A percentile compares a stretch with the other conserved stretches of the same genome.
These are phyloP conservation scores for Paraplagusia blochii DNA, from an alignment of 2,113 vertebrate species.

Conservation along the genomic window DNA sequence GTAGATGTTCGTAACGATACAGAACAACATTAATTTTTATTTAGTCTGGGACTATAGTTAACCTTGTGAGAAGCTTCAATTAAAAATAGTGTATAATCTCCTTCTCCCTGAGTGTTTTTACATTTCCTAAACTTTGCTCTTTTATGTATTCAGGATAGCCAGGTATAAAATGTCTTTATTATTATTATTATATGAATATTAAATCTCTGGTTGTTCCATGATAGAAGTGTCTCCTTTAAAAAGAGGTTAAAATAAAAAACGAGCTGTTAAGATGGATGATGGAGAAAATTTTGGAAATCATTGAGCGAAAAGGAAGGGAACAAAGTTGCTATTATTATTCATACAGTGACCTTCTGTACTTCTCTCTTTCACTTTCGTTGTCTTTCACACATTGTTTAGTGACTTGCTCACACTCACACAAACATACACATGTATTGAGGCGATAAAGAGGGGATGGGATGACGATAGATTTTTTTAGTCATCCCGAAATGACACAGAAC, in stretches of 20 bases:
- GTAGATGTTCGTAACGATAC: too few species aligned
- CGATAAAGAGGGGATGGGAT: conserved; percentile 50
- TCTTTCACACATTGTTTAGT: conserved; percentile 9
- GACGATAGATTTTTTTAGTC: conserved; percentile 41
- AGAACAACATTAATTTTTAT: too few species aligned
- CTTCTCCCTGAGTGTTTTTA: too few species aligned
- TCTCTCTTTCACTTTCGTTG: conserved; percentile 14
- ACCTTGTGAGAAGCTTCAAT: too few species aligned
- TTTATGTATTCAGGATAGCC: too few species aligned
- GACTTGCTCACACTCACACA: conserved; percentile 28
- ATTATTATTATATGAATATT: too few species aligned
- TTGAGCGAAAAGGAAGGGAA: conserved; percentile 8
- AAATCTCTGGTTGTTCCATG: too few species aligned
- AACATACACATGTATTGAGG: conserved; percentile 31
- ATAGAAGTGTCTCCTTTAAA: too few species aligned
- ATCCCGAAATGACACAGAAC: conserved; percentile 52
- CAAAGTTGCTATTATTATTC: conserved; percentile 10
- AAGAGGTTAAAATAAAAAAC: conserved; percentile 20
- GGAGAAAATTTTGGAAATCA: conserved; percentile 14
- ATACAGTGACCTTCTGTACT: conserved; percentile 21
- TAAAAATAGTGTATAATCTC: too few species aligned
- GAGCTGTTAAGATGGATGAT: conserved; percentile 40
- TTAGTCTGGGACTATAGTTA: too few species aligned
- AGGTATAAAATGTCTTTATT: too few species aligned
- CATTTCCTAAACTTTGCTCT: too few species aligned